Evolutionary conservation across 2,888 invertebrate genomes (phyloP).

Genomic region (Allophyes oxyacanthae): DNA sequence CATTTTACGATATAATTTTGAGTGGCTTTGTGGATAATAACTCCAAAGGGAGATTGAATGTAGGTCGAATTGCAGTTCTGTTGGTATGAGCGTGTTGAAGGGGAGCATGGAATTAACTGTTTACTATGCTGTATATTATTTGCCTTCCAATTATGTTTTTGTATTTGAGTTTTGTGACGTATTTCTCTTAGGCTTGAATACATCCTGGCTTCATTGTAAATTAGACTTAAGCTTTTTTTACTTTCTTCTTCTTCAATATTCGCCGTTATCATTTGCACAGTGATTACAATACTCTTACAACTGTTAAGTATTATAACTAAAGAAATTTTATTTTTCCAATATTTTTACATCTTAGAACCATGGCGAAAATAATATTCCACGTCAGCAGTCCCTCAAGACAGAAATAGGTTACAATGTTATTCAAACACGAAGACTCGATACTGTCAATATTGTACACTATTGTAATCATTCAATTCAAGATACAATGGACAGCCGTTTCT

Average conservation of each 20-base stretch:
- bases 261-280: too few relatives aligned
- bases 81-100: not conserved
- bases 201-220: too few relatives aligned
- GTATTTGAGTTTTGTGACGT: not conserved
- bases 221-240: too few relatives aligned
- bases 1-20: conserved; percentile 30
- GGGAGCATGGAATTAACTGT: conserved; percentile 1
- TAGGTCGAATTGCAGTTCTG: conserved; percentile 5
- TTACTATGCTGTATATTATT: not conserved
- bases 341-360: too few relatives aligned
- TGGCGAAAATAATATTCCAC: too few relatives aligned
- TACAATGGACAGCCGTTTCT: conserved; percentile 20
- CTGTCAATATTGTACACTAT: conserved; percentile 42
- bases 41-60: conserved; percentile 20
- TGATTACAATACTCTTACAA: too few relatives aligned
- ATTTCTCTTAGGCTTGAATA: too few relatives aligned
- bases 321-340: too few relatives aligned
- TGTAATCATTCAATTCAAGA: conserved; percentile 33
- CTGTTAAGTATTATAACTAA: too few relatives aligned
- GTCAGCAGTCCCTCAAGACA: conserved; percentile 12
- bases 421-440: conserved; percentile 28
- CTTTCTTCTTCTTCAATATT: too few relatives aligned
- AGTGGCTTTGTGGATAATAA: conserved; percentile 29
- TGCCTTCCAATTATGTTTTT: not conserved
- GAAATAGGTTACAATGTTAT: conserved; percentile 28